These are phyloP conservation scores for Phenganax subtilis DNA, from an alignment of 92 coral and sea anemone species.

Conservation along the genomic window DNA sequence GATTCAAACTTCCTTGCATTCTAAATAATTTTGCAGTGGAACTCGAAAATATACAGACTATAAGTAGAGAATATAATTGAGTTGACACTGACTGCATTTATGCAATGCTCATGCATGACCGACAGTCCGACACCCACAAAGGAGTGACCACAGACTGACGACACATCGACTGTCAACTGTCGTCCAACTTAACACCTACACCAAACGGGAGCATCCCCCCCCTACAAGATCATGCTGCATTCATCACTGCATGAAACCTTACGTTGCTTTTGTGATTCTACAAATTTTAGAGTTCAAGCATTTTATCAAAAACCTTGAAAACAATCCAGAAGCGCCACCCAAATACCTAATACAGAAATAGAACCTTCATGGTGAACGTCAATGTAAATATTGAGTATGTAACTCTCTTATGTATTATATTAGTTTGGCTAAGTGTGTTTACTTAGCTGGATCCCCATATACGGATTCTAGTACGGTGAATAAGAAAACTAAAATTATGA, in stretches of 20 bases:
- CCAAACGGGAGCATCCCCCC: too few relatives aligned
- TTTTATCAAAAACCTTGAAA: slow-evolving; percentile 80
- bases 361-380: background rate
- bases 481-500: background rate
- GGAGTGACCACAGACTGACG: too few relatives aligned
- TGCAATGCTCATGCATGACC: too few relatives aligned
- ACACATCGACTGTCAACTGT: too few relatives aligned
- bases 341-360: slow-evolving; percentile 46
- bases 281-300: slow-evolving; percentile 67
- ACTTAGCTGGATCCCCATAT: background rate
- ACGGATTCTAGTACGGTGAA: background rate
- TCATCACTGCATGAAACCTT: background rate
- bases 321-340: slow-evolving; percentile 79
- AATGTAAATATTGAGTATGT: slow-evolving; percentile 3
- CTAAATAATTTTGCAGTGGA: too few relatives aligned
- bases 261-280: background rate
- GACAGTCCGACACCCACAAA: too few relatives aligned
- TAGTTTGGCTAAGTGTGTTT: background rate
- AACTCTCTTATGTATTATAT: background rate
- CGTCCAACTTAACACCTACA: too few relatives aligned
- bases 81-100: too few relatives aligned
- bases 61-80: too few relatives aligned
- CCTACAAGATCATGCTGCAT: too few relatives aligned
- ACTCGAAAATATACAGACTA: background rate
- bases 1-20: too few relatives aligned